Percentiles rank a stretch among this genome's conserved stretches.
These are phyloP conservation scores for Ranitomeya imitator DNA, from an alignment of 2,113 vertebrate genomes.

Conservation along the genomic window DNA sequence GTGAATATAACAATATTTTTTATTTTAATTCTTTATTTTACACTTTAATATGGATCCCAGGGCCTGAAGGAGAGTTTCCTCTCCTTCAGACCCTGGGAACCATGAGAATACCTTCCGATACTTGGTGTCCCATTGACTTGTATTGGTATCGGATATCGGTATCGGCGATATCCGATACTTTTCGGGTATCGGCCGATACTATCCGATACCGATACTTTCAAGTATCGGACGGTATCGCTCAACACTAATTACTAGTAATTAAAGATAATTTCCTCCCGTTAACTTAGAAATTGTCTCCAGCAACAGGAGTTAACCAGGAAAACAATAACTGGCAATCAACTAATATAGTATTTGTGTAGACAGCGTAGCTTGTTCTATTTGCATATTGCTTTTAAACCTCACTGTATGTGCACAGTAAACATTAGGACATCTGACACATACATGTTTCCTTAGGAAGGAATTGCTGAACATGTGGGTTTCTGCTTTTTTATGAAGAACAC, in stretches of 20 bases:
- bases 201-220: no score
- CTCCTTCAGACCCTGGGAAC: no score
- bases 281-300: not conserved
- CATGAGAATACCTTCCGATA: no score
- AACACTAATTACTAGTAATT: not conserved
- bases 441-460: slow-evolving; percentile 14
- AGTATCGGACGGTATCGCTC: no score
- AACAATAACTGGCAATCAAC: not conserved
- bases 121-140: no score
- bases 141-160: no score
- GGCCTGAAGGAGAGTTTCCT: no score
- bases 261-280: not conserved
- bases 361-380: slow-evolving; percentile 13
- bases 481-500: slow-evolving; percentile 3
- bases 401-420: slow-evolving; percentile 17
- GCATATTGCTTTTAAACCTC: not conserved
- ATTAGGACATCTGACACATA: slow-evolving; percentile 35
- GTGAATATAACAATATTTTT: no score
- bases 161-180: no score
- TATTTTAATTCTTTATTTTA: no score
- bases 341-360: not conserved
- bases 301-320: not conserved
- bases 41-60: no score
- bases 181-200: no score
- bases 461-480: slow-evolving; percentile 21